Evolutionary conservation across 1,140 invertebrate genomes (phyloP).

Genomic region (Aphaenogaster ashmeadi): DNA sequence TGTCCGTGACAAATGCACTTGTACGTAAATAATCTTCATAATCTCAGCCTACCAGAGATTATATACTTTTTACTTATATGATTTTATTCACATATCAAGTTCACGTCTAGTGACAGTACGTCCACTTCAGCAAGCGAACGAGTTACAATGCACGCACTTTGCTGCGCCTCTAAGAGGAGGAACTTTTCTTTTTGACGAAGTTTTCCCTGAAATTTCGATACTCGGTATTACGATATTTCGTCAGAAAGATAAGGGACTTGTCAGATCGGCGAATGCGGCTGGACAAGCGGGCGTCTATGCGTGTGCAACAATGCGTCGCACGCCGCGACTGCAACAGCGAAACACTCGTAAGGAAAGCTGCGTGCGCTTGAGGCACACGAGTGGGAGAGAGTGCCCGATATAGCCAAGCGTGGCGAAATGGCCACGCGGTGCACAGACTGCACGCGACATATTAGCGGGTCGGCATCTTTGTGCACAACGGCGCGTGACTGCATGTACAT

Average conservation of each 20-base stretch:
- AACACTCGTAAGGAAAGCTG: not conserved
- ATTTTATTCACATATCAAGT: not conserved
- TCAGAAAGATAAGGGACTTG: conserved; percentile 3
- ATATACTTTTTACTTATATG: not conserved
- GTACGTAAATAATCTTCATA: not conserved
- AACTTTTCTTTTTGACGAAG: not conserved
- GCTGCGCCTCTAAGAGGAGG: not conserved
- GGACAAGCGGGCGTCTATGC: conserved; percentile 43
- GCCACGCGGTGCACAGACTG: conserved; percentile 53
- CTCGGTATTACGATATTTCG: conserved; percentile 21
- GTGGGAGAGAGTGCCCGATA: conserved; percentile 29
- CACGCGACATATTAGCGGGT: conserved; percentile 71
- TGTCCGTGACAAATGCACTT: conserved; percentile 2
- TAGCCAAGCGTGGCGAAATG: conserved; percentile 52
- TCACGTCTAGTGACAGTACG: not conserved
- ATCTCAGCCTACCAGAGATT: not conserved
- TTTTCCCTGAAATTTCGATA: conserved; percentile 23
- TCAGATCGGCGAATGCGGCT: not conserved
- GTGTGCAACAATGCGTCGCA: conserved; percentile 55
- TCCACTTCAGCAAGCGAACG: not conserved
- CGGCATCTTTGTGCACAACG: conserved; percentile 74
- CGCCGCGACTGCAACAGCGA: not conserved
- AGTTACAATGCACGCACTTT: not conserved
- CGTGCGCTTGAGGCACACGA: not conserved
- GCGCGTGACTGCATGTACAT: conserved; percentile 65